Base-by-base conservation (phyloP, 2,113 vertebrate genomes). In the Vidua macroura region DNA sequence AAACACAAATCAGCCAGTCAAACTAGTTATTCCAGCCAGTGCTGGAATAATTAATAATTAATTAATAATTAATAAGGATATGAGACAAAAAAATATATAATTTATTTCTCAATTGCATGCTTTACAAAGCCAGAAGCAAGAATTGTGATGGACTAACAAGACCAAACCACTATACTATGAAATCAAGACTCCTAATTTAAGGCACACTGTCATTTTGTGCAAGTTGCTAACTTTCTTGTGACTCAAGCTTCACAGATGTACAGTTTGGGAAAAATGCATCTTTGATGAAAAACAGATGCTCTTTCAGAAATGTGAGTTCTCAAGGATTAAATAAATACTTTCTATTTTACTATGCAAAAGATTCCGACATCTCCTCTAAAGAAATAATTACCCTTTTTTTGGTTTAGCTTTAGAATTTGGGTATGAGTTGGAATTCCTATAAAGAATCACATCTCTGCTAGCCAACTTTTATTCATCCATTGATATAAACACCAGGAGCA, bases 311-410 rank as follows among this genome's bases (percentile, higher is more conserved):
- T 1, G 4, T 93, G 94, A 96, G 73, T 79, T 97, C 88, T 95
- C 90, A 92, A 96, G 83, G 87, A 97, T 95, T 96, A 97, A 97
- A 97, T 89, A 96, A 97, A 95, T 95, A 95, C 81, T 94, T 97
- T 91, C 20, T 27, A 92, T 97, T 97, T 97, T 95, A 97, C 82
- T 93, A 75, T 63, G 39, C 27, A 95, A 94, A 93, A 83, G 49
- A 84, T 70, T 90, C 82, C 86, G 39, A 51, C 16, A 28, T 79
- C 68, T 94, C 75, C 88, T 95, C 89, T 86, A 88, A 80, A 91
- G 73, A 90, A 95, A 92, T 84, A 97, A 94, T 97, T 86, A 77
- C 25, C 7, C 33, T 39, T 20, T 43, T 43, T 95, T 96, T 73
- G 25, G 51, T 92, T 97, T 92, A 86, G 75, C 58, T 96, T 90